Evolutionary conservation across 2,797 vertebrate genomes (phyloP).

Genomic region (Eulemur albifrons): DNA sequence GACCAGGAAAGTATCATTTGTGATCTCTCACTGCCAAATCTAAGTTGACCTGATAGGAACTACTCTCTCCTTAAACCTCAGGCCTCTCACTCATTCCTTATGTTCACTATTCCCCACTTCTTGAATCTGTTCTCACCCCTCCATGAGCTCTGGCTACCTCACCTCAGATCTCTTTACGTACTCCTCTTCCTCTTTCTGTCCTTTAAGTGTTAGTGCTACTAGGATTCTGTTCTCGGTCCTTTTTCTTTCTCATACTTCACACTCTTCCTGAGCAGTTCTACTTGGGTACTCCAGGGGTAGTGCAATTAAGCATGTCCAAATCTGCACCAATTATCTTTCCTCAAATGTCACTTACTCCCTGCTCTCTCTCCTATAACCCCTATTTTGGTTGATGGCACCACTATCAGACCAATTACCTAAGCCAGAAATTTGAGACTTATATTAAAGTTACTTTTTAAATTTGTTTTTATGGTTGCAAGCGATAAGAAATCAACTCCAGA

Average conservation of each 20-base stretch:
- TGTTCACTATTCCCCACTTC: neutral
- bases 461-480: neutral
- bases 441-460: neutral
- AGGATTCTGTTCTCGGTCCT: neutral
- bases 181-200: neutral
- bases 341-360: neutral
- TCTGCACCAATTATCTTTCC: neutral
- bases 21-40: neutral
- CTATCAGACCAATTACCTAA: neutral
- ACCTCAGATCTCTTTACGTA: neutral
- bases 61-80: neutral
- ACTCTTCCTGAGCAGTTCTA: neutral
- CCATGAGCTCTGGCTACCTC: neutral
- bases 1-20: neutral
- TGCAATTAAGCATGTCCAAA: neutral
- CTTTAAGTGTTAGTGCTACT: neutral
- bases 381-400: neutral
- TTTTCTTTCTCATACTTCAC: neutral
- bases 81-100: neutral
- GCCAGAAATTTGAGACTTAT: neutral
- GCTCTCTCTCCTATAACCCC: neutral
- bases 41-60: neutral
- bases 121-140: neutral
- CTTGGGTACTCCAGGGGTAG: neutral
- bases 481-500: neutral